These are phyloP conservation scores for Oreochromis spilurus DNA, from an alignment of 2,113 vertebrate species.

Conservation along the genomic window DNA sequence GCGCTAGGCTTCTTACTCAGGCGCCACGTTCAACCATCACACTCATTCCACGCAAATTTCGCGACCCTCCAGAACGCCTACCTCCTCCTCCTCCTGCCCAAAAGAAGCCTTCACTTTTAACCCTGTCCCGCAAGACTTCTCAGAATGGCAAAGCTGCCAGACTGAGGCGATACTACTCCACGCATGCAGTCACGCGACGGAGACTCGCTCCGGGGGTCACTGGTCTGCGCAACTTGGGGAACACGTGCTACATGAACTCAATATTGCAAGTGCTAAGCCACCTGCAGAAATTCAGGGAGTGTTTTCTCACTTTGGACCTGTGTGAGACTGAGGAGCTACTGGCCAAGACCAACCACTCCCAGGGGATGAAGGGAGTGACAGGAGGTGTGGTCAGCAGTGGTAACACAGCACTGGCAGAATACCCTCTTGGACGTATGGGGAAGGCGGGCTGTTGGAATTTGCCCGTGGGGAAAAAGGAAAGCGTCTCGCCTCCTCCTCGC, in stretches of 20 bases:
- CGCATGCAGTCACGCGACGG: constrained; percentile 69
- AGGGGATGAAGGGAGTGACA: constrained; percentile 55
- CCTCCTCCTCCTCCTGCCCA: constrained; percentile 49
- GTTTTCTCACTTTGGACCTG: constrained; percentile 94
- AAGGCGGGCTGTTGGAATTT: constrained; percentile 62
- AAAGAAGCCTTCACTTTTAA: constrained; percentile 57
- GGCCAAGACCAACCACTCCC: constrained; percentile 80
- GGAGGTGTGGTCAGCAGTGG: constrained; percentile 68
- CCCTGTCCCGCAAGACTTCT: constrained; percentile 56
- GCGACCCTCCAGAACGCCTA: constrained; percentile 73
- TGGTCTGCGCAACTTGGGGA: constrained; percentile 93
- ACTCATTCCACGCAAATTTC: constrained; percentile 82
- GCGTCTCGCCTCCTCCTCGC: constrained; percentile 69
- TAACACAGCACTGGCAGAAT: constrained; percentile 50
- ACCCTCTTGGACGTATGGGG: constrained; percentile 62
- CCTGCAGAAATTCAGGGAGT: constrained; percentile 97
- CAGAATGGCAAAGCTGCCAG: constrained; percentile 57
- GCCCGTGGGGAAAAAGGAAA: constrained; percentile 60
- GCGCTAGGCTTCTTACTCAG: constrained; percentile 87
- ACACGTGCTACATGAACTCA: constrained; percentile 99
- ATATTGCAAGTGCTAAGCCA: constrained; percentile 98
- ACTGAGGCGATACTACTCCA: constrained; percentile 73
- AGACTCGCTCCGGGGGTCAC: constrained; percentile 90
- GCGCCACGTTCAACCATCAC: constrained; percentile 75
- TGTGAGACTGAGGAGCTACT: constrained; percentile 93